Evolutionary conservation across 1,140 invertebrate genomes (phyloP), one percentile per base, ranked within the genome.

Genomic region (Macrosteles quadrilineatus): DNA sequence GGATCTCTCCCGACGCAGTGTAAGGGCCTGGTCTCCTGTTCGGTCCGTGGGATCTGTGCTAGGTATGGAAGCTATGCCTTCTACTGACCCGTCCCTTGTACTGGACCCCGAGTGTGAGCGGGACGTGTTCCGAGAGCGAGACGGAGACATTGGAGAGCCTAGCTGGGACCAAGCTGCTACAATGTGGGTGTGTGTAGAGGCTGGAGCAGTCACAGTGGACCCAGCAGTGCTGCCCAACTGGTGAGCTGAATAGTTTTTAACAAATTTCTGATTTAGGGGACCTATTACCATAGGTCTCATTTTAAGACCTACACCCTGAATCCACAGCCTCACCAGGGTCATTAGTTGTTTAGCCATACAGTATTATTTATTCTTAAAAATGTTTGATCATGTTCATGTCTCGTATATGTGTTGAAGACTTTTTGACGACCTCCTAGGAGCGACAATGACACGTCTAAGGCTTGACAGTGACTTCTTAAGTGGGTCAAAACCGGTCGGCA

Each of bases 31-130:
- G 91, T 92, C 90, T 78, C 91, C 91, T 17, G 89, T 93, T 14
- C 86, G 90, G 73, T 92, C 90, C 72, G 90, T 92, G 14, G 91
- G 91, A 3, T 93, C 91, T 32, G 87, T 93, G 32, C 85, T 88
- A 3, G 91, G 90, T 14, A 89, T 88, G 76, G 91, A 93, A 82
- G 90, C 88, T 29, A 90, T 92, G 79, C 90, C 90, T 14, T 90
- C 92, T 79, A 89, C 88, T 68, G 91, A 93, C 78, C 70, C 72
- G 6, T 90, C 88, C 66, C 88, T 88, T 78, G 86, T 91, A 9
- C 91, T 91, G 80, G 90, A 91, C 81, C 84, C 88, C 23, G 90
- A 87, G 73, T 83, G 82, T 57, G 85, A 83, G 31, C 81, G 84
- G 29, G 86, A 92, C 78, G 89, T 55, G 85, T 92, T 75, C 91